These are phyloP conservation scores for Elephas maximus DNA, from an alignment of 2,113 vertebrate genomes.

Conservation along the genomic window DNA sequence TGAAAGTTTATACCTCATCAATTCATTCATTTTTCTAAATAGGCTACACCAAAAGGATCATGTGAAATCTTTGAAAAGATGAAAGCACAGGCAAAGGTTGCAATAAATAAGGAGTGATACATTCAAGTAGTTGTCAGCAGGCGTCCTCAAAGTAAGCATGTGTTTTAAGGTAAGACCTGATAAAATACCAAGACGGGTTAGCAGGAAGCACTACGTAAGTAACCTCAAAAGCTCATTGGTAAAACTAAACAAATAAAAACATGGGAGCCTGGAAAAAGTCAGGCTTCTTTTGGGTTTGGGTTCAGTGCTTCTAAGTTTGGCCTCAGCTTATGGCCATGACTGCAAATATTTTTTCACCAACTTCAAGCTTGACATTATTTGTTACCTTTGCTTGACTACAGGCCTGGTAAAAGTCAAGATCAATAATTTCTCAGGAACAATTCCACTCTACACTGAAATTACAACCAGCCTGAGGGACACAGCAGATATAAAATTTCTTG, in stretches of 20 bases:
- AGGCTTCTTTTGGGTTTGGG: constrained; percentile 80
- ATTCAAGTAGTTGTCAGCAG: constrained; percentile 65
- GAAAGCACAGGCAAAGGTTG: constrained; percentile 49
- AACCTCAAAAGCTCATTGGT: constrained; percentile 85
- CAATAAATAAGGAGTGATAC: constrained; percentile 34
- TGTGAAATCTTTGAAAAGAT: constrained; percentile 71
- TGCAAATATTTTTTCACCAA: constrained; percentile 88
- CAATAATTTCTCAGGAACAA: constrained; percentile 81
- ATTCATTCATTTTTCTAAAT: constrained; percentile 63
- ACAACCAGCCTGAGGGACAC: constrained; percentile 74
- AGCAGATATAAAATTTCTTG: constrained; percentile 79
- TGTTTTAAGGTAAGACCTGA: constrained; percentile 65
- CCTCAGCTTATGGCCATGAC: constrained; percentile 86
- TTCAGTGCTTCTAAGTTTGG: constrained; percentile 83
- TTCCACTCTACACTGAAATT: constrained; percentile 82
- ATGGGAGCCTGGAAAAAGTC: constrained; percentile 81
- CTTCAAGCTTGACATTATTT: constrained; percentile 88
- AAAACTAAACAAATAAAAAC: constrained; percentile 87
- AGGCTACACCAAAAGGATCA: constrained; percentile 63
- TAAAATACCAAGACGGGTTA: constrained; percentile 76
- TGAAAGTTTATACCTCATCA: constrained; percentile 32
- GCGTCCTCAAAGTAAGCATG: constrained; percentile 10
- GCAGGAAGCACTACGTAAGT: constrained; percentile 78
- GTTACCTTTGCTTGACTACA: constrained; percentile 86
- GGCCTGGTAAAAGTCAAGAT: constrained; percentile 86